Base-by-base conservation (phyloP, 2,888 invertebrate genomes). In the Acanthacorydalis orientalis region DNA sequence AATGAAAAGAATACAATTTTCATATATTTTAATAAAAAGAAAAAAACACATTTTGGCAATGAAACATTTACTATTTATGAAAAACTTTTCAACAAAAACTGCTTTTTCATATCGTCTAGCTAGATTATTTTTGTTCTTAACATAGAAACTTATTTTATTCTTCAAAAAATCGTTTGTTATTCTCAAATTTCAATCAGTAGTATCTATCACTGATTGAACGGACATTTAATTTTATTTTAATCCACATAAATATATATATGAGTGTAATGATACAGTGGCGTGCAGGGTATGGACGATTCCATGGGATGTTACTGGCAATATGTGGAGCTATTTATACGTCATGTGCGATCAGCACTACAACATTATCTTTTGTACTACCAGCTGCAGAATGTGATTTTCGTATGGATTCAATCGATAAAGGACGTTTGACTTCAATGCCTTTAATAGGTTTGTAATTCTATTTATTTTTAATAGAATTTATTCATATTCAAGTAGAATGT, bases 261-360 rank as follows among this genome's bases (percentile, higher is more conserved):
- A 23, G 23, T 14, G 2, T 16, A 16, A 16, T 16, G 8, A 42
- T 42, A 7, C 14, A 16, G 44, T 51, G 52, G 6, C 23, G 44
- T 50, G 15, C 63, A 79, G 80, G 77, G 1, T 75, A 75, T 62
- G 80, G 80, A 48, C 65, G 67, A 53, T 80, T 79, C 63, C 80
- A 81, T 61, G 71, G 70, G 60, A 60, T 73, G 51, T 67, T 81
- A 42, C 62, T 80, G 50, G 62, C 70, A 55, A 69, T 79, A 1
- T 78, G 78, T 56, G 80, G 80, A 2, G 73, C 74, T 46, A 73
- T 80, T 51, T 79, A 80, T 59, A 77, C 79, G 9, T 76, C 78
- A 48, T 80, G 80, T 59, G 79, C 80, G 2, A 74, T 81, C 55
- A 79, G 75, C 52, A 74, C 75, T 43, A 76, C 75, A 7, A 78